Percentiles rank a stretch among this genome's conserved stretches.
Evolutionary conservation across 2,888 invertebrate species (phyloP).

Genomic region (Parnassius glacialis): DNA sequence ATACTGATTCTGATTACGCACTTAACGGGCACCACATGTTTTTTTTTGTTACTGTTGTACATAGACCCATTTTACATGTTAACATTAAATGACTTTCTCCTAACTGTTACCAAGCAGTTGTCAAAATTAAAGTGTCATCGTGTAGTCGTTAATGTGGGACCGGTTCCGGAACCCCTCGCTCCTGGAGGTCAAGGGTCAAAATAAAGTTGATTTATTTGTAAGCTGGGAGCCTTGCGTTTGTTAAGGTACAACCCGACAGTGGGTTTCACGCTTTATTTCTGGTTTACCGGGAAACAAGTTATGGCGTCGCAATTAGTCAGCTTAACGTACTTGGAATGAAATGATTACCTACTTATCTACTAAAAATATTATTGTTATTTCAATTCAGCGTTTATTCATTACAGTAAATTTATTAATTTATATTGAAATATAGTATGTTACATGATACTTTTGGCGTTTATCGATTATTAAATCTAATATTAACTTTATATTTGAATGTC

Average conservation of each 20-base stretch:
- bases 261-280: conserved; percentile 29
- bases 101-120: conserved; percentile 33
- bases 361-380: no score
- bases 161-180: conserved; percentile 42
- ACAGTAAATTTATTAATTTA: no score
- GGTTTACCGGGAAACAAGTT: conserved; percentile 32
- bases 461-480: no score
- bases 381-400: no score
- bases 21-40: no score
- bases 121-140: conserved; percentile 50
- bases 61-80: neutral
- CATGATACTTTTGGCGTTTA: no score
- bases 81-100: neutral
- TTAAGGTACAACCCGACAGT: conserved; percentile 17
- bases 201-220: conserved; percentile 61
- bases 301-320: conserved; percentile 35
- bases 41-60: no score
- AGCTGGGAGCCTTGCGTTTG: conserved; percentile 27
- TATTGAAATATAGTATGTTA: no score
- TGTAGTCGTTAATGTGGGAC: conserved; percentile 50
- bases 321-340: conserved; percentile 9
- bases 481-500: no score
- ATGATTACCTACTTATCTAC: no score
- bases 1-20: no score
- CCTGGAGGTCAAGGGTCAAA: conserved; percentile 59